These are phyloP conservation scores for Danio rerio DNA, from an alignment of 2,113 vertebrate species.

Conservation along the genomic window DNA sequence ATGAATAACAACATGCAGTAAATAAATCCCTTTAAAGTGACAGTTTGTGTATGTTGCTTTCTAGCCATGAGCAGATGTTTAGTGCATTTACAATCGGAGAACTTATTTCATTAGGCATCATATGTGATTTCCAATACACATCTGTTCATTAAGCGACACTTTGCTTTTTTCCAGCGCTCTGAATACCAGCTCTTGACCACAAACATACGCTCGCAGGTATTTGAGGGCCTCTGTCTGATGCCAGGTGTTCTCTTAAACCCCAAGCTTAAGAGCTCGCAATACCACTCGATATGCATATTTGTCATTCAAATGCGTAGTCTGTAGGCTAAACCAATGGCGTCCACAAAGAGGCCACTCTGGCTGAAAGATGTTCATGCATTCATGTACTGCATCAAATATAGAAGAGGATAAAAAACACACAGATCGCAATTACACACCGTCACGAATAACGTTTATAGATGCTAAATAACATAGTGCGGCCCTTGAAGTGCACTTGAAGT, in stretches of 20 bases:
- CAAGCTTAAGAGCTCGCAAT: neutral
- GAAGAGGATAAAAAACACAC: neutral
- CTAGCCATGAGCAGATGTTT: constrained; percentile 43
- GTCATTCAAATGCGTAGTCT: constrained; percentile 2
- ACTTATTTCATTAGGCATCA: constrained; percentile 44
- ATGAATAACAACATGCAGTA: too few species aligned
- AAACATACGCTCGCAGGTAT: constrained; percentile 5
- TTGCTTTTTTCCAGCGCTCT: constrained; percentile 1
- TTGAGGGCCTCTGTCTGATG: neutral
- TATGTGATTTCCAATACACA: constrained; percentile 47
- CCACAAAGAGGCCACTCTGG: constrained; percentile 13
- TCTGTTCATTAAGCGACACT: constrained; percentile 36
- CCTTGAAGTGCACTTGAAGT: neutral
- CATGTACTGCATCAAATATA: neutral
- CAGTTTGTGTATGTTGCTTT: neutral
- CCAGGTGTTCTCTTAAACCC: constrained; percentile 13
- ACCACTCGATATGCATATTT: constrained; percentile 30
- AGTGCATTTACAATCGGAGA: constrained; percentile 22
- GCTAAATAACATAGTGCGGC: neutral
- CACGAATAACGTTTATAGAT: neutral
- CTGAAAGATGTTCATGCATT: constrained; percentile 1
- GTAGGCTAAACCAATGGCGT: neutral
- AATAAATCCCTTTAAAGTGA: too few species aligned
- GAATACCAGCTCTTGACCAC: neutral
- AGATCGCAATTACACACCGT: constrained; percentile 4